These are phyloP conservation scores for Nemapogon koenigi DNA, from an alignment of 2,888 invertebrate species.

Conservation along the genomic window DNA sequence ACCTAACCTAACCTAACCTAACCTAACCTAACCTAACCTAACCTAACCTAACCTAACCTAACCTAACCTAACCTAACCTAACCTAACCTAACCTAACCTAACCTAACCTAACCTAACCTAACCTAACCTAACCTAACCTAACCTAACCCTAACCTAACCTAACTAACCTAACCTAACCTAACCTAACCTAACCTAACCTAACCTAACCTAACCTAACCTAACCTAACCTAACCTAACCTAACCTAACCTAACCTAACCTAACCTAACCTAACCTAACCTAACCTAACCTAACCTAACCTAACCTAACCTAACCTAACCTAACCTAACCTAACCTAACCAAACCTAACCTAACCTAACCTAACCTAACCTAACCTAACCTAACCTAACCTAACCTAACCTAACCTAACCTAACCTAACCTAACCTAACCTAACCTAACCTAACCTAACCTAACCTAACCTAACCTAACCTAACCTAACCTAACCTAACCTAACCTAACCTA, in stretches of 20 bases:
- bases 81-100: conserved; percentile 9
- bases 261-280: conserved; percentile 12
- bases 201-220: conserved; percentile 9
- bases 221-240: conserved; percentile 7
- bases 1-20: conserved; percentile 15
- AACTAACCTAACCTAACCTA: conserved; percentile 13
- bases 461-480: conserved; percentile 11
- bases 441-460: conserved; percentile 13
- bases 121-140: conserved; percentile 6
- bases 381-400: conserved; percentile 13
- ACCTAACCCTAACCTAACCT: too few relatives aligned
- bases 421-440: conserved; percentile 11
- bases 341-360: conserved; percentile 12
- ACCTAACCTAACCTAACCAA: conserved; percentile 9
- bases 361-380: conserved; percentile 12
- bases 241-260: conserved; percentile 7
- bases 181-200: conserved; percentile 11
- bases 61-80: conserved; percentile 6
- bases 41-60: conserved; percentile 9
- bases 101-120: conserved; percentile 10
- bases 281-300: conserved; percentile 8
- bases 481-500: conserved; percentile 11
- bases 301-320: conserved; percentile 12
- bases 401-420: conserved; percentile 10
- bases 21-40: conserved; percentile 12